phyloP scores from a whole-genome alignment of 2,888 invertebrate genomes.

The Diaperis boleti region DNA sequence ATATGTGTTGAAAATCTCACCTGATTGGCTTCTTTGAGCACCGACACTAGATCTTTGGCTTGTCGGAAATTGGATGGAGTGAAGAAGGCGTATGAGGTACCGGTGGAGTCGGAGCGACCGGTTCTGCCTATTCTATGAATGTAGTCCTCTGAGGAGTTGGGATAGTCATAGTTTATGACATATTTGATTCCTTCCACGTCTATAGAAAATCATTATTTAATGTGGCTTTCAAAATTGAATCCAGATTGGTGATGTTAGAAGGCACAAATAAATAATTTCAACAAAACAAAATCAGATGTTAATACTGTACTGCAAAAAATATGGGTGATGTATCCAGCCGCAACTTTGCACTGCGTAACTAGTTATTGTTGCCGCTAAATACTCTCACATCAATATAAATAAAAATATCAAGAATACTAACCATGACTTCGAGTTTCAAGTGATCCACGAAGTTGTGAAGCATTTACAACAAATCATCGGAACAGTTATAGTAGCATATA shows the following conservation, averaged over 20 bases:
- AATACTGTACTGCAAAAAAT: not conserved
- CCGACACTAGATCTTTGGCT: conserved; percentile 89
- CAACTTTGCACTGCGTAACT: not conserved
- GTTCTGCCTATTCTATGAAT: conserved; percentile 96
- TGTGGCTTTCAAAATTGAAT: not conserved
- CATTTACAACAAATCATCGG: conserved; percentile 51
- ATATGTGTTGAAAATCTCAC: conserved; percentile 63
- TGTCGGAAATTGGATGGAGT: conserved; percentile 90
- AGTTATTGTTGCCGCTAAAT: conserved; percentile 1
- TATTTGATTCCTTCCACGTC: conserved; percentile 97
- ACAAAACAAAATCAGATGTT: conserved; percentile 30
- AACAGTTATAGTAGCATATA: conserved; percentile 58
- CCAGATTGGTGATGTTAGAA: conserved; percentile 6
- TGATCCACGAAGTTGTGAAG: conserved; percentile 50
- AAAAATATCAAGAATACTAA: conserved; percentile 56
- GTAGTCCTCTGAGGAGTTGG: conserved; percentile 95
- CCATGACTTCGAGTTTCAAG: conserved; percentile 55
- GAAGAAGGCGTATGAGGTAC: conserved; percentile 96
- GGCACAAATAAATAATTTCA: conserved; percentile 7
- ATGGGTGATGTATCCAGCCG: not conserved
- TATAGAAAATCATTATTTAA: conserved; percentile 64
- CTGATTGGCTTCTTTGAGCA: conserved; percentile 92
- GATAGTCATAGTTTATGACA: conserved; percentile 97
- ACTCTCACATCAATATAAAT: conserved; percentile 26
- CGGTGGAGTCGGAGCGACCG: conserved; percentile 87